Evolutionary conservation across 92 coral and sea anemone species (phyloP).

Genomic region (Epizoanthus stellaris): DNA sequence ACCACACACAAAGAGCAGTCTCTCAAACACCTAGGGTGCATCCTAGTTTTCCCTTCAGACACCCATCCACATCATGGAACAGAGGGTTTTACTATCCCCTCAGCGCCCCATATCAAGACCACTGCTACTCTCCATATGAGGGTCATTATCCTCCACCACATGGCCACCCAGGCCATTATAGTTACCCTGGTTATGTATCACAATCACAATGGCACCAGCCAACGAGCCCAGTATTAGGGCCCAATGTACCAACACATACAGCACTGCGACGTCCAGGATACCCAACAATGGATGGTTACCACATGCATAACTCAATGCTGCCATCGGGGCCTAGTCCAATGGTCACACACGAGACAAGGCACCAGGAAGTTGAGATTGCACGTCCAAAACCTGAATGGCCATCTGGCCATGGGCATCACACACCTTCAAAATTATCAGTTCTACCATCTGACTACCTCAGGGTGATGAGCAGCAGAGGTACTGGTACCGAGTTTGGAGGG

Average conservation of each 20-base stretch:
- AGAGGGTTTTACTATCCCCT: conserved; percentile 64
- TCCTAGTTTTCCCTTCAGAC: conserved; percentile 49
- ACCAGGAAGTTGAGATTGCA: conserved; percentile 76
- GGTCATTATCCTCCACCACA: conserved; percentile 63
- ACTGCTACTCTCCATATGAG: conserved; percentile 69
- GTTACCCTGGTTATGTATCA: conserved; percentile 65
- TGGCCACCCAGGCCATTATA: conserved; percentile 61
- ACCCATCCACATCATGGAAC: conserved; percentile 62
- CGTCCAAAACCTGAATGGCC: conserved; percentile 99
- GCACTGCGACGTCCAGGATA: conserved; percentile 56
- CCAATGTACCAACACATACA: conserved; percentile 52
- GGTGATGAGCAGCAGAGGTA: conserved; percentile 69
- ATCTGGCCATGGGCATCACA: conserved; percentile 65
- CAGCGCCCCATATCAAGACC: conserved; percentile 52
- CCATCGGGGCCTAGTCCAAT: conserved; percentile 44
- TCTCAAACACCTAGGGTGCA: conserved; percentile 43
- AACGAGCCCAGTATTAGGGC: conserved; percentile 64
- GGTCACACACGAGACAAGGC: conserved; percentile 52
- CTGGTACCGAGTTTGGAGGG: conserved; percentile 72
- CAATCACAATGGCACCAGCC: conserved; percentile 84
- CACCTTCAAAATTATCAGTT: conserved; percentile 69
- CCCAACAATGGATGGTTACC: conserved; percentile 55
- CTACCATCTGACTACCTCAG: conserved; percentile 84
- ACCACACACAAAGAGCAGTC: conserved; percentile 32
- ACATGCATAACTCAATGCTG: conserved; percentile 42